phyloP scores from a whole-genome alignment of 2,113 vertebrate species.

The Erinaceus europaeus region DNA sequence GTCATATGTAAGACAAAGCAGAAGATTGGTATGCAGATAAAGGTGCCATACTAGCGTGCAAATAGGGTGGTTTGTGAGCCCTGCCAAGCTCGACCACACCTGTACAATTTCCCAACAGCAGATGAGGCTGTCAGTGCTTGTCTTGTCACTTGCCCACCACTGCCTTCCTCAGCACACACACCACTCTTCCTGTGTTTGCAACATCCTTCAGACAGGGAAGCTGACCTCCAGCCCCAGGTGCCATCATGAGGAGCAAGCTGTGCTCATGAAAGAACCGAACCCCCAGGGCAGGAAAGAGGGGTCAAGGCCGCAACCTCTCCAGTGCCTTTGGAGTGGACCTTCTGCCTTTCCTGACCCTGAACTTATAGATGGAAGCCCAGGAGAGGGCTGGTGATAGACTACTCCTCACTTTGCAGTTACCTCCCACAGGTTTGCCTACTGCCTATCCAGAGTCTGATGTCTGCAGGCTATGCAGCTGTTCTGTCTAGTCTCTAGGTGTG shows the following conservation, averaged over 20 bases:
- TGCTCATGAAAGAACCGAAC: constrained; percentile 7
- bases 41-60: too few relatives aligned
- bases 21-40: too few relatives aligned
- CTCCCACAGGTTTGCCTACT: background rate
- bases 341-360: background rate
- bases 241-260: background rate
- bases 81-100: too few relatives aligned
- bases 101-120: too few relatives aligned
- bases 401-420: background rate
- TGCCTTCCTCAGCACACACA: background rate
- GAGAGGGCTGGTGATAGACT: background rate
- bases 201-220: background rate
- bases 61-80: too few relatives aligned
- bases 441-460: background rate
- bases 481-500: background rate
- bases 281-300: too few relatives aligned
- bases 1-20: too few relatives aligned
- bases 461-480: background rate
- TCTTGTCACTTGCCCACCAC: background rate
- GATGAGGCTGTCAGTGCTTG: too few relatives aligned
- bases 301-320: background rate
- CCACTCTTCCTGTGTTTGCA: background rate
- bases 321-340: background rate
- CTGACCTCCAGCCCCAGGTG: background rate
- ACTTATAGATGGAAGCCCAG: background rate